Conservation (phyloP, 2,888 invertebrate genomes). For the Parapristionchus giblindavisi region DNA sequence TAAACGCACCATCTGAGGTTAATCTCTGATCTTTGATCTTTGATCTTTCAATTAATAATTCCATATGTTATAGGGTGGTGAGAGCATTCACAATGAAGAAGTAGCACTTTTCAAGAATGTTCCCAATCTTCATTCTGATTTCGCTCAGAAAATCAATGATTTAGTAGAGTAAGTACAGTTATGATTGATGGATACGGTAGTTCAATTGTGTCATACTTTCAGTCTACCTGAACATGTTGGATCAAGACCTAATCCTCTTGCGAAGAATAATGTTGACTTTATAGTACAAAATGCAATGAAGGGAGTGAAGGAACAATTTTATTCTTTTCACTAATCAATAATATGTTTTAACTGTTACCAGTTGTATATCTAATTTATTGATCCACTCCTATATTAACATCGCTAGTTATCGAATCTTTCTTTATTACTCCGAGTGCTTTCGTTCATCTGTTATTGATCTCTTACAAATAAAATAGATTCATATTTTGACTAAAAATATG, state of each 20-base stretch:
- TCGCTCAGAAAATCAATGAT: slow-evolving; percentile 27
- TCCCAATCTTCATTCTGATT: slow-evolving; percentile 19
- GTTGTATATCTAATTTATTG: no score
- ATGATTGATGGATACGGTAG: background rate
- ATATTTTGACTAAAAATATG: no score
- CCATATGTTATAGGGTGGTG: slow-evolving; percentile 31
- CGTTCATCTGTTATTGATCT: slow-evolving; percentile 16
- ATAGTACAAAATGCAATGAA: slow-evolving; percentile 22
- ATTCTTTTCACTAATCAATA: slow-evolving; percentile 24
- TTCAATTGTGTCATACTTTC: background rate
- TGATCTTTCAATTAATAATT: background rate
- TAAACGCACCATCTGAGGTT: slow-evolving; percentile 36
- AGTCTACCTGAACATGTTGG: slow-evolving; percentile 25
- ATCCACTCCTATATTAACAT: no score
- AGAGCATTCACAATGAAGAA: slow-evolving; percentile 27
- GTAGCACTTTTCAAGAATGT: slow-evolving; percentile 13
- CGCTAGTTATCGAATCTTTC: slow-evolving; percentile 20
- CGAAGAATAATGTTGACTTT: slow-evolving; percentile 16
- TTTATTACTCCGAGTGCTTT: slow-evolving; percentile 4
- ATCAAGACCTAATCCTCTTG: background rate
- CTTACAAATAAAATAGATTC: background rate
- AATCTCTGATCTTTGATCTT: background rate
- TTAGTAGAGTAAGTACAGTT: slow-evolving; percentile 21
- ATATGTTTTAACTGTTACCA: no score
- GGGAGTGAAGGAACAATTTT: slow-evolving; percentile 17